phyloP scores from a whole-genome alignment of 1,140 invertebrate genomes.

The Mactra quadrangularis region DNA sequence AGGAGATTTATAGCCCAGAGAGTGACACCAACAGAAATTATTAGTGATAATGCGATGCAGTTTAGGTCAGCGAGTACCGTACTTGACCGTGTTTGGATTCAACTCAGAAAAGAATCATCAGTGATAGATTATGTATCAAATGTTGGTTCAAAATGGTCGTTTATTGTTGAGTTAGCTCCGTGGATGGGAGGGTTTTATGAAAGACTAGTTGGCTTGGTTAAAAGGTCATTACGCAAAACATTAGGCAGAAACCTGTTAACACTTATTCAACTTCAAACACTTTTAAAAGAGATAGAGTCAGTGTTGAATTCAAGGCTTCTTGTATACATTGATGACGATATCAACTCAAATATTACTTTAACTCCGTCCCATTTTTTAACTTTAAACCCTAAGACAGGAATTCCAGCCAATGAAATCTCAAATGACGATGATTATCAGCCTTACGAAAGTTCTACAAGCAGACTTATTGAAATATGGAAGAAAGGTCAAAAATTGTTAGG shows the following conservation, averaged over 20 bases:
- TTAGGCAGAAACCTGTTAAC: too few relatives aligned
- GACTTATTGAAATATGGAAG: conserved; percentile 17
- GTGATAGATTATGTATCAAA: conserved; percentile 24
- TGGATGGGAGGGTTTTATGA: too few relatives aligned
- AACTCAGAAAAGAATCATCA: not conserved
- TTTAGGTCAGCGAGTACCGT: not conserved
- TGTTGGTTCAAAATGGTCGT: conserved; percentile 18
- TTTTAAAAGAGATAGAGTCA: conserved; percentile 25
- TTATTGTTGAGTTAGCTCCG: conserved; percentile 38
- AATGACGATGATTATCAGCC: conserved; percentile 10
- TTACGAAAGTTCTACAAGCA: conserved; percentile 5
- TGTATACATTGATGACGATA: conserved; percentile 33
- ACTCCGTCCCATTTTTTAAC: conserved; percentile 20
- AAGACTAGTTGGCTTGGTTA: conserved; percentile 17
- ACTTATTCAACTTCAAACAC: conserved; percentile 4
- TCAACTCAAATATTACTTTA: conserved; percentile 31
- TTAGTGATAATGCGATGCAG: conserved; percentile 23
- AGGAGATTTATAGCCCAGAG: conserved; percentile 30
- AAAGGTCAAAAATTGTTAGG: conserved; percentile 20
- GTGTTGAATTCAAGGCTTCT: conserved; percentile 35
- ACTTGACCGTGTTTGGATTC: conserved; percentile 4
- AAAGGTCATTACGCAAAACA: conserved; percentile 29
- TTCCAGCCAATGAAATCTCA: not conserved
- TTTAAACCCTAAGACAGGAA: conserved; percentile 3
- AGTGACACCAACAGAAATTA: conserved; percentile 8